Percentiles rank a stretch among this genome's conserved stretches.
These are phyloP conservation scores for Stegana nigrithorax DNA, from an alignment of 2,888 invertebrate genomes.

Conservation along the genomic window DNA sequence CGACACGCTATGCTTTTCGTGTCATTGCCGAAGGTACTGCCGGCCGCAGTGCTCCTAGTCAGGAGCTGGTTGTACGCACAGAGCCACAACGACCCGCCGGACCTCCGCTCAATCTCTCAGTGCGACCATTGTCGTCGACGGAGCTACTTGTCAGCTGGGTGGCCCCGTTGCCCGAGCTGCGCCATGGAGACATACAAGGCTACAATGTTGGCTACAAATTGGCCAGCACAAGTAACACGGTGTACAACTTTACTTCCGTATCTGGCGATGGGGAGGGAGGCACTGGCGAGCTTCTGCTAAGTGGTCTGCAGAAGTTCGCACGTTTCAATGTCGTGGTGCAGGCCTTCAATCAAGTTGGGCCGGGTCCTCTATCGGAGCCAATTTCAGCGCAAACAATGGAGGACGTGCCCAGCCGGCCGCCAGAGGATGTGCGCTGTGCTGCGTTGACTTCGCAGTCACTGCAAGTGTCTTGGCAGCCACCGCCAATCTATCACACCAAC, in stretches of 20 bases:
- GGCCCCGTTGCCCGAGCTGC: conserved; percentile 76
- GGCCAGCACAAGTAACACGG: conserved; percentile 69
- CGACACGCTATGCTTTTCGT: conserved; percentile 77
- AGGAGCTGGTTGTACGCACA: conserved; percentile 74
- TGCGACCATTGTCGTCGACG: conserved; percentile 78
- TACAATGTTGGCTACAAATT: conserved; percentile 75
- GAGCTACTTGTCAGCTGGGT: conserved; percentile 81
- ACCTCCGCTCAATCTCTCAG: conserved; percentile 76
- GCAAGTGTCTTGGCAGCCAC: conserved; percentile 84
- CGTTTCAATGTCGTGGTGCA: conserved; percentile 78
- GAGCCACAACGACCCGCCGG: conserved; percentile 80
- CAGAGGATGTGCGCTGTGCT: conserved; percentile 81
- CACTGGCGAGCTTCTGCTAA: conserved; percentile 74
- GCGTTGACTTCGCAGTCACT: conserved; percentile 81
- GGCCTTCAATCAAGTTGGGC: conserved; percentile 80
- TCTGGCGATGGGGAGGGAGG: conserved; percentile 78
- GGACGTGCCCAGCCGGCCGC: conserved; percentile 84
- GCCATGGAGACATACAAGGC: conserved; percentile 81
- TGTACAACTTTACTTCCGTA: conserved; percentile 77
- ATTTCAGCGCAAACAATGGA: conserved; percentile 78
- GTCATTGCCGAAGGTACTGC: conserved; percentile 81
- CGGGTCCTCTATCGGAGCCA: conserved; percentile 78
- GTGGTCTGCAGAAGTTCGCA: conserved; percentile 75
- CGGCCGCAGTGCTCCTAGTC: conserved; percentile 77
- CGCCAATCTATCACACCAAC: conserved; percentile 78